Base-by-base conservation (phyloP, 2,888 invertebrate genomes). In the Parnassius glacialis region DNA sequence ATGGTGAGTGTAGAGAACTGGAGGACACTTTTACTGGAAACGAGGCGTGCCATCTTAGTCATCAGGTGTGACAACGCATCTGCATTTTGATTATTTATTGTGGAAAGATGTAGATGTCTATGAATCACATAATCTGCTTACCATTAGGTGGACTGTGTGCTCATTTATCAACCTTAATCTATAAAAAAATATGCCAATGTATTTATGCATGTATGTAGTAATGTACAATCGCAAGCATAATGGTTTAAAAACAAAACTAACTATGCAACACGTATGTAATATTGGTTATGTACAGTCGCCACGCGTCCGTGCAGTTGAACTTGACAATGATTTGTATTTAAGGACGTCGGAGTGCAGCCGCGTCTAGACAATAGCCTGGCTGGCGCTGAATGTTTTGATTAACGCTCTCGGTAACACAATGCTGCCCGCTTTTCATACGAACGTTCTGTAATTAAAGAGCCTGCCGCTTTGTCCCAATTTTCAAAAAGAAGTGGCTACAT, bases 281-380 rank as follows among this genome's bases (percentile, higher is more conserved):
- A 13, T 16, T 13, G 13, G 48, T 16, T 48, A 48, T 5, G 43
- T 13, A 42, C 52, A 43, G 43, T 48, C 13, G 13, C 43, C 48
- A n/a, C 47, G 77, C 79, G 80, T 79, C 69, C 68, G 66, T 81
- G 80, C 74, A 74, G 74, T 75, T 84, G 78, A 84, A 87, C 83
- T 84, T 85, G 83, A 84, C 83, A 85, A 83, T 82, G 79, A 81
- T 83, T 81, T 81, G 78, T 83, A 79, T 81, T 80, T 81, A 67
- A 78, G 77, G 80, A 79, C 76, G 80, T 69, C 74, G 64, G 69
- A 63, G 66, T 68, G 68, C 67, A 67, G 77, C 76, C 78, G 66
- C 78, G 66, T 65, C 60, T 65, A 83, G 74, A 88, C 87, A 88
- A 87, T 84, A 70, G 80, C 67, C 66, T 60, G 71, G 69, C 70